Evolutionary conservation across 2,888 invertebrate species (phyloP).

Genomic region (Helicoverpa assulta): DNA sequence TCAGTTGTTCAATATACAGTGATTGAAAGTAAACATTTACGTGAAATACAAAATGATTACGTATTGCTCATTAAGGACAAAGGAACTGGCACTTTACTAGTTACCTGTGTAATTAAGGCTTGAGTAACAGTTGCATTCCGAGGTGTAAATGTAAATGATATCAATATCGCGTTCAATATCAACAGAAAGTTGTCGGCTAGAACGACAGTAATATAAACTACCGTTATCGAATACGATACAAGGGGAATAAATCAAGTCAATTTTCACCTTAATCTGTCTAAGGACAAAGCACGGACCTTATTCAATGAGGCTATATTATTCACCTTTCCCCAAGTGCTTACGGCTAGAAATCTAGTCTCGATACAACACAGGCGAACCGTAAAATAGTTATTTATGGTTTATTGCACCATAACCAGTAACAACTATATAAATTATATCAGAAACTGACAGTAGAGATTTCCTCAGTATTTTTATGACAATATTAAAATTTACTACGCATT

Average conservation of each 20-base stretch:
- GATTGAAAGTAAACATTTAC: constrained; percentile 3
- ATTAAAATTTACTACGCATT: constrained; percentile 14
- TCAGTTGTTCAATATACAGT: not conserved
- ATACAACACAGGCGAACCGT: constrained; percentile 59
- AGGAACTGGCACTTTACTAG: constrained; percentile 4
- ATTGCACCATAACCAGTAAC: constrained; percentile 40
- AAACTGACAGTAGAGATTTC: constrained; percentile 18
- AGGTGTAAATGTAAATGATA: constrained; percentile 38
- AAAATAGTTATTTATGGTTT: constrained; percentile 65
- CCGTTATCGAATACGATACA: constrained; percentile 35
- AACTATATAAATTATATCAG: constrained; percentile 37
- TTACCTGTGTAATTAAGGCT: constrained; percentile 8
- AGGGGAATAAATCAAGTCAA: constrained; percentile 58
- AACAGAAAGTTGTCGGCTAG: constrained; percentile 45
- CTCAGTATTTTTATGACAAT: constrained; percentile 25
- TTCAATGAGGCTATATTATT: constrained; percentile 70
- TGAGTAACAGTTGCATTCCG: constrained; percentile 9
- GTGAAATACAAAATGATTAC: not conserved
- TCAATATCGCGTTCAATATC: constrained; percentile 33
- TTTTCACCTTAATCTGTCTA: constrained; percentile 63
- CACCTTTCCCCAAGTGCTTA: constrained; percentile 69
- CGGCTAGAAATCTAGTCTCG: constrained; percentile 71
- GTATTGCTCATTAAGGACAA: not conserved
- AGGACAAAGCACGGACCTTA: constrained; percentile 59
- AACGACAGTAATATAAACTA: constrained; percentile 54